phyloP scores from a whole-genome alignment of 1,140 invertebrate genomes.

The Calycopis cecrops region DNA sequence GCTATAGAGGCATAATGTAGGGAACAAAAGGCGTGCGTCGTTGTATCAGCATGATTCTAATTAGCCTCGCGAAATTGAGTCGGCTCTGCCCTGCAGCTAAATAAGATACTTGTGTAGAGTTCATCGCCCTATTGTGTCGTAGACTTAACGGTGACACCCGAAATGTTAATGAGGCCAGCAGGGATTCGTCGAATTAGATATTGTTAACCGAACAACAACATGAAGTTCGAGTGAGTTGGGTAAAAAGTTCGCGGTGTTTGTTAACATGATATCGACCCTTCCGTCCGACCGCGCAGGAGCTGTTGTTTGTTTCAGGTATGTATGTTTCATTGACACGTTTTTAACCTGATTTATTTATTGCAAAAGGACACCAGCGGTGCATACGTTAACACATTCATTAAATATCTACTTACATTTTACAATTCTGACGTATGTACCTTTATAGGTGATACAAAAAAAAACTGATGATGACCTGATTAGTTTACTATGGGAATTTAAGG shows the following conservation, averaged over 20 bases:
- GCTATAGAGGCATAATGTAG: constrained; percentile 53
- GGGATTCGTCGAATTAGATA: constrained; percentile 43
- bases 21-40: constrained; percentile 55
- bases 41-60: constrained; percentile 57
- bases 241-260: constrained; percentile 5
- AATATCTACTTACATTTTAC: too few species aligned
- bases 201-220: constrained; percentile 28
- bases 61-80: constrained; percentile 64
- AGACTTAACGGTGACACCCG: constrained; percentile 61
- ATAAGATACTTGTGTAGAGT: constrained; percentile 48
- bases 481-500: too few species aligned
- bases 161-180: constrained; percentile 65
- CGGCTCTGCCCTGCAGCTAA: constrained; percentile 42
- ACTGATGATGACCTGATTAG: too few species aligned
- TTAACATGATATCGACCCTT: not conserved
- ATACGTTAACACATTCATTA: too few species aligned
- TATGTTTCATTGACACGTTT: too few species aligned
- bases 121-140: constrained; percentile 50
- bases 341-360: too few species aligned
- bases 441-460: too few species aligned
- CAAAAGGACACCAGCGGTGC: too few species aligned
- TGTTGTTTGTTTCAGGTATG: too few species aligned
- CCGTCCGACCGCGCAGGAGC: too few species aligned
- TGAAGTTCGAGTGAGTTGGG: constrained; percentile 21
- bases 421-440: too few species aligned